These are phyloP conservation scores for Heteronetta atricapilla DNA, from an alignment of 2,113 vertebrate species.

Conservation along the genomic window DNA sequence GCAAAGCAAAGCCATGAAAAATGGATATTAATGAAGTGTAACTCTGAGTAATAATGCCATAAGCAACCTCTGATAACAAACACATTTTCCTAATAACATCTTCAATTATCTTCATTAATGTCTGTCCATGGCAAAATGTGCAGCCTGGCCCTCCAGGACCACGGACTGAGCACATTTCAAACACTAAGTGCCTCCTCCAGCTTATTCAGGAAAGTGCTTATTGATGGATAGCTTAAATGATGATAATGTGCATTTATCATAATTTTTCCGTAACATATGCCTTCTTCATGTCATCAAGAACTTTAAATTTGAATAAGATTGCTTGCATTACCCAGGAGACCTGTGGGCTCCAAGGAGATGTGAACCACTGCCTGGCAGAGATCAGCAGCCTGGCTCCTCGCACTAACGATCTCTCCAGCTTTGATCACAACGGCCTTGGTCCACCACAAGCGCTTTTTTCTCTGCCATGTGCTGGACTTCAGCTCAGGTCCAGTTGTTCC, in stretches of 20 bases:
- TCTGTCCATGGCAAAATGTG: slow-evolving; percentile 69
- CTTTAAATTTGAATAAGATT: slow-evolving; percentile 7
- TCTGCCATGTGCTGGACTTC: background rate
- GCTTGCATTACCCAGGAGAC: background rate
- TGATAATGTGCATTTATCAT: slow-evolving; percentile 51
- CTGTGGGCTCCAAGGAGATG: background rate
- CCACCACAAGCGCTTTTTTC: background rate
- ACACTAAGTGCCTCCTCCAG: background rate
- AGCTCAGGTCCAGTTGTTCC: background rate
- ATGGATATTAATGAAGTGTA: slow-evolving; percentile 86
- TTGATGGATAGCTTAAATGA: background rate
- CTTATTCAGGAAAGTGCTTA: background rate
- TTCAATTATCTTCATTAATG: slow-evolving; percentile 82
- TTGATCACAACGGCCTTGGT: background rate
- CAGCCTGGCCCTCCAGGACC: slow-evolving; percentile 28
- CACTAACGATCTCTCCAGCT: background rate
- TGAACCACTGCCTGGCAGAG: background rate
- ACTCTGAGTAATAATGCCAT: slow-evolving; percentile 77
- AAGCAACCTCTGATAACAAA: slow-evolving; percentile 82
- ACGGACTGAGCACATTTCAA: background rate
- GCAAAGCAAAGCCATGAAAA: slow-evolving; percentile 70
- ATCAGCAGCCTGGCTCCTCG: background rate
- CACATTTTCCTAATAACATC: slow-evolving; percentile 83
- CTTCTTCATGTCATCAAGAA: background rate
- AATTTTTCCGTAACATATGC: background rate